These are phyloP conservation scores for Rhombomys opimus DNA, from an alignment of 2,113 vertebrate species.

Conservation along the genomic window DNA sequence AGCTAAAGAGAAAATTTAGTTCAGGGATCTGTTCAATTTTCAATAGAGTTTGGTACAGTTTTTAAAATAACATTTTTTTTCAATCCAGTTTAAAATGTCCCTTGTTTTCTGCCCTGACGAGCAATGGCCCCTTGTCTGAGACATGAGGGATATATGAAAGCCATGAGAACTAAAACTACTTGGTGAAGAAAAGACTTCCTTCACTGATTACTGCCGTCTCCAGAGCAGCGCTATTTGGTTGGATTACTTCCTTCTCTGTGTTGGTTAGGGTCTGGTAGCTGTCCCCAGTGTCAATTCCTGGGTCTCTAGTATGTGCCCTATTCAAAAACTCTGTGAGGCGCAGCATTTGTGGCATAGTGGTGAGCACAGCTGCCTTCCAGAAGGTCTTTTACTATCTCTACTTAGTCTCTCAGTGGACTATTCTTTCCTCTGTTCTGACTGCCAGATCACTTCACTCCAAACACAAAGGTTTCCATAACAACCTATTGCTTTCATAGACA, in stretches of 20 bases:
- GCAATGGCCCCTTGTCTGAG: not conserved
- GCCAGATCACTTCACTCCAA: not conserved
- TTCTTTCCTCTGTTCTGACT: not conserved
- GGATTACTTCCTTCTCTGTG: not conserved
- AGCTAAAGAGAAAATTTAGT: not conserved
- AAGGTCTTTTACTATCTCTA: not conserved
- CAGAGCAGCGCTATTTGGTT: not conserved
- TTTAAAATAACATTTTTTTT: not conserved
- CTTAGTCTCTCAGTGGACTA: not conserved
- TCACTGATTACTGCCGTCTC: not conserved
- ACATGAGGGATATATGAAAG: not conserved
- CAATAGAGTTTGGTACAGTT: constrained; percentile 12
- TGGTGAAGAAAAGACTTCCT: not conserved
- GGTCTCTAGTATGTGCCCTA: not conserved
- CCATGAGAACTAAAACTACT: not conserved
- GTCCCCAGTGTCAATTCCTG: not conserved
- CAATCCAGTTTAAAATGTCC: not conserved
- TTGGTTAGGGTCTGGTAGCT: not conserved
- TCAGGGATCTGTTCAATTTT: not conserved
- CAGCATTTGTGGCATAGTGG: not conserved
- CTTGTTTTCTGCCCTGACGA: not conserved
- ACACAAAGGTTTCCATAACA: not conserved
- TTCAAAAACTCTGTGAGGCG: not conserved
- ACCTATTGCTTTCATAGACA: not conserved
- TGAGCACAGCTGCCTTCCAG: not conserved